Percentiles rank a stretch among this genome's conserved stretches.
These are phyloP conservation scores for Scaeva pyrastri DNA, from an alignment of 2,888 invertebrate species.

Conservation along the genomic window DNA sequence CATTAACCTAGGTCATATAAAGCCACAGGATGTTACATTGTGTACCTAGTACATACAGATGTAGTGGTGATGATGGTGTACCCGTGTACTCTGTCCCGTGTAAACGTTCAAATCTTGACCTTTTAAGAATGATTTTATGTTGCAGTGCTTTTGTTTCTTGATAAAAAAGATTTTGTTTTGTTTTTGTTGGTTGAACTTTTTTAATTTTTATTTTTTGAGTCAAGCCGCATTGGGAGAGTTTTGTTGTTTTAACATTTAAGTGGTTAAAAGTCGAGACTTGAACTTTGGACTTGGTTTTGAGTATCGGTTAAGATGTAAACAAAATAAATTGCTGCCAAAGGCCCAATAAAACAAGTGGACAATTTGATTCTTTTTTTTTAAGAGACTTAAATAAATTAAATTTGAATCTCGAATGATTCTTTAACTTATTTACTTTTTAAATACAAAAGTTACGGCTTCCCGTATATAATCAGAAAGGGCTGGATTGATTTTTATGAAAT, in stretches of 20 bases:
- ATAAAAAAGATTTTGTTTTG: neutral
- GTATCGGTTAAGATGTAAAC: neutral
- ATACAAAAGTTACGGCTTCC: no score
- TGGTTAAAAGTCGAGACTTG: neutral
- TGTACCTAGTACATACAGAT: neutral
- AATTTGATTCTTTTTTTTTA: no score
- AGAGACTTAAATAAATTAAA: no score
- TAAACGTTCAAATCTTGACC: slow-evolving; percentile 15
- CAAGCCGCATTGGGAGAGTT: neutral
- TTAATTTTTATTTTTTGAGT: neutral
- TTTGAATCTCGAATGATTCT: no score
- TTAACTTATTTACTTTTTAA: neutral
- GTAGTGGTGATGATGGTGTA: neutral
- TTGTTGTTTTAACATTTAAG: neutral
- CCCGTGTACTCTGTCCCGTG: no score
- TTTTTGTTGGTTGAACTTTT: neutral
- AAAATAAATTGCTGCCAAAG: neutral
- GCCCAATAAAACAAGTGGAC: neutral
- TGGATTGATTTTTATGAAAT: no score
- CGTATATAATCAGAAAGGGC: no score
- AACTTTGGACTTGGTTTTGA: neutral
- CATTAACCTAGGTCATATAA: slow-evolving; percentile 40
- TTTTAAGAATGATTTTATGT: neutral
- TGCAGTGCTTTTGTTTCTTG: neutral
- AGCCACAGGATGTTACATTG: neutral